Evolutionary conservation across 2,113 vertebrate genomes (phyloP).

Genomic region (Pseudopipra pipra): DNA sequence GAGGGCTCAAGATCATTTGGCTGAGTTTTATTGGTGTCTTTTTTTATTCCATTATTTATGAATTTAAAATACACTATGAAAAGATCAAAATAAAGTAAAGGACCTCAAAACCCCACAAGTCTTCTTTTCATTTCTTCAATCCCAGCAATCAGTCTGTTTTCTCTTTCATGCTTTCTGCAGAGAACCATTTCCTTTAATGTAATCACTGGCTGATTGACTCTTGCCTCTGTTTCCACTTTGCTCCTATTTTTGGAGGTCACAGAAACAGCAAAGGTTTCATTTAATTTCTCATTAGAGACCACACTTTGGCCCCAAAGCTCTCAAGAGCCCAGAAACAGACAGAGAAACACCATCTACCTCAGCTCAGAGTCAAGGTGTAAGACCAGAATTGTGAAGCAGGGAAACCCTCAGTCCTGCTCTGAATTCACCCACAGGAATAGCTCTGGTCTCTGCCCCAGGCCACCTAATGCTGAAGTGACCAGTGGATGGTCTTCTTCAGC

Average conservation of each 20-base stretch:
- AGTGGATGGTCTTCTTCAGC: background rate
- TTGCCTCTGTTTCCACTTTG: slow-evolving; percentile 41
- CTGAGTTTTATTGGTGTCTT: slow-evolving; percentile 7
- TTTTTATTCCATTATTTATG: slow-evolving; percentile 51
- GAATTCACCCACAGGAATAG: background rate
- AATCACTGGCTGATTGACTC: slow-evolving; percentile 53
- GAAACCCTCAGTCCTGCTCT: background rate
- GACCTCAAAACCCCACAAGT: slow-evolving; percentile 27
- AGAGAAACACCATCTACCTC: background rate
- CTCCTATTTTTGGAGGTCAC: slow-evolving; percentile 22
- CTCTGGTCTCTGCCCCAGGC: background rate
- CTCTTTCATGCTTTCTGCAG: slow-evolving; percentile 26
- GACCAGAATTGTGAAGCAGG: background rate
- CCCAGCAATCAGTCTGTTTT: slow-evolving; percentile 30
- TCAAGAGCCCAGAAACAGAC: background rate
- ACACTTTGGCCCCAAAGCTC: background rate
- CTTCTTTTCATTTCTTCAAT: slow-evolving; percentile 34
- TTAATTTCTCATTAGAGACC: slow-evolving; percentile 20
- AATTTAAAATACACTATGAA: slow-evolving; percentile 50
- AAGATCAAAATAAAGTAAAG: slow-evolving; percentile 51
- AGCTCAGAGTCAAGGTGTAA: background rate
- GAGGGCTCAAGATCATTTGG: slow-evolving; percentile 45
- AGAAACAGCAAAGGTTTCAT: slow-evolving; percentile 30
- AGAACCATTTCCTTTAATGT: slow-evolving; percentile 32
- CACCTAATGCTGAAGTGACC: background rate